Conservation (phyloP, 2,797 vertebrate species). For the Platalea minor region DNA sequence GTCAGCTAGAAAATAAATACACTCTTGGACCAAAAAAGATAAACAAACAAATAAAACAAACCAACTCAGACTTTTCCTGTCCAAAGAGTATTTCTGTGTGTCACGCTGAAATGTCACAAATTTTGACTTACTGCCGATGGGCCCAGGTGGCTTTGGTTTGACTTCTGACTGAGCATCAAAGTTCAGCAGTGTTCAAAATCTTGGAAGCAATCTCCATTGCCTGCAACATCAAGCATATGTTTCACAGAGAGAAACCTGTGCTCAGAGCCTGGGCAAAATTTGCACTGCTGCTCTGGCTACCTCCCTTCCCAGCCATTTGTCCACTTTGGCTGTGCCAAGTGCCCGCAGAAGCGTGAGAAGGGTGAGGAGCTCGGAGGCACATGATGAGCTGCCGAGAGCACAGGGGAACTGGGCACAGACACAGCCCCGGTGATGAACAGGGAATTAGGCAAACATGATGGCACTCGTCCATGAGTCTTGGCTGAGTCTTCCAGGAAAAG, state of each 20-base stretch:
- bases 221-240: not conserved
- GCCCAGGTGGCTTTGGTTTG: not conserved
- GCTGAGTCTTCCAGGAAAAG: not conserved
- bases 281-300: not conserved
- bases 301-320: not conserved
- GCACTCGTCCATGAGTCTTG: not conserved
- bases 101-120: not conserved
- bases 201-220: not conserved
- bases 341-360: not conserved
- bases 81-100: not conserved
- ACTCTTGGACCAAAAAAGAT: not conserved
- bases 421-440: not conserved
- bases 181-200: not conserved
- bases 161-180: not conserved
- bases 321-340: not conserved
- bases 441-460: not conserved
- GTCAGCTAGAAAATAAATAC: constrained; percentile 1
- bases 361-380: not conserved
- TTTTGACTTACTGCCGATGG: not conserved
- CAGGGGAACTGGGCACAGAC: not conserved
- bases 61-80: not conserved
- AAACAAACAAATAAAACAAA: not conserved
- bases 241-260: not conserved
- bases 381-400: not conserved
- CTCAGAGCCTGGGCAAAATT: not conserved